Evolutionary conservation across 2,888 invertebrate genomes (phyloP).

Genomic region (Seira musarum): DNA sequence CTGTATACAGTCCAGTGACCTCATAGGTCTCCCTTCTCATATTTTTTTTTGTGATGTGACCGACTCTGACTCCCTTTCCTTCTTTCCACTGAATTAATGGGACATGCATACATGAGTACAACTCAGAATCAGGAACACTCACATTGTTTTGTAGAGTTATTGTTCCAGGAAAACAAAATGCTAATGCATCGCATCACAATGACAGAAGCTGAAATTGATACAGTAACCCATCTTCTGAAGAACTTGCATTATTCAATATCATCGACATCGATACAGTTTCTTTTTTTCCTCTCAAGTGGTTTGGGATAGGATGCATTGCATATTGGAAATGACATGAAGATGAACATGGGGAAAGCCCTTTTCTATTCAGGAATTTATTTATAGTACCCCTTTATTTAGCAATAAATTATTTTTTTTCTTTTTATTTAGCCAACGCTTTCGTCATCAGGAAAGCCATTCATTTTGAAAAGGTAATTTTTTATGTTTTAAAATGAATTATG

Average conservation of each 20-base stretch:
- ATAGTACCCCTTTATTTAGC: not conserved
- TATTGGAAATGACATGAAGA: slow-evolving; percentile 7
- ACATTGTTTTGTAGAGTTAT: too few relatives aligned
- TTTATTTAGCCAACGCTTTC: not conserved
- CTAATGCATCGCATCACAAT: not conserved
- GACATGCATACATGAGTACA: too few relatives aligned
- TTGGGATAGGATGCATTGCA: too few relatives aligned
- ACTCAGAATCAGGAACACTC: too few relatives aligned
- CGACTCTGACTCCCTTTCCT: not conserved
- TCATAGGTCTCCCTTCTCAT: slow-evolving; percentile 31
- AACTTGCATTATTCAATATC: not conserved
- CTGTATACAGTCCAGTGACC: slow-evolving; percentile 54
- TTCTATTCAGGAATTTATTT: not conserved
- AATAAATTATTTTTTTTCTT: not conserved
- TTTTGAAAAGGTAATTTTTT: too few relatives aligned
- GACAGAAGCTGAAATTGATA: not conserved
- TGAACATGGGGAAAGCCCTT: not conserved
- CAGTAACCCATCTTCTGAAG: slow-evolving; percentile 10
- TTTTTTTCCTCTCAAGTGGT: not conserved
- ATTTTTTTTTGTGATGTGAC: slow-evolving; percentile 21
- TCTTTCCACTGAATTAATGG: too few relatives aligned
- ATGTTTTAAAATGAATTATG: too few relatives aligned
- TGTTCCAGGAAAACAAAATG: not conserved
- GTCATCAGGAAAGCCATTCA: too few relatives aligned
- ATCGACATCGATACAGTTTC: not conserved